A percentile compares a stretch with the other conserved stretches of the same genome.
These are phyloP conservation scores for Stomorhina lunata DNA, from an alignment of 2,888 invertebrate species.

Conservation along the genomic window DNA sequence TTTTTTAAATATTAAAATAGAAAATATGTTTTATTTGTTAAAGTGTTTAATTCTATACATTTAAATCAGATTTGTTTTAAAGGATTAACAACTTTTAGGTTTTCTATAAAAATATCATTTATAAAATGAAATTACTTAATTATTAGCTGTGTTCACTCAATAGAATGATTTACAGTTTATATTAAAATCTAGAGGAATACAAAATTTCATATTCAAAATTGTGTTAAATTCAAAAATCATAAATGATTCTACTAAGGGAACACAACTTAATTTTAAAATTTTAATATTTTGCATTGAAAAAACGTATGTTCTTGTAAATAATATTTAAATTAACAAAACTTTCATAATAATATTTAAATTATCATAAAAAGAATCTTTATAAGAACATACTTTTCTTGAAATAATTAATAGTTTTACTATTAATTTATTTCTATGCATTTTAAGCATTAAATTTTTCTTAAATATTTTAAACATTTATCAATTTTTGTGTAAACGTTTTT, in stretches of 20 bases:
- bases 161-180: neutral
- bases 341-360: constrained; percentile 11
- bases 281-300: neutral
- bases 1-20: no score
- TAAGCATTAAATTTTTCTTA: no score
- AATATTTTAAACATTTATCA: no score
- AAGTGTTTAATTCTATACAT: neutral
- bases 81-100: neutral
- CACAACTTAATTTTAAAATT: neutral
- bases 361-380: neutral
- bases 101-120: constrained; percentile 51
- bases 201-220: no score
- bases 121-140: constrained; percentile 55
- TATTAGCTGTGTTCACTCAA: neutral
- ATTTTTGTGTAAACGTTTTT: no score
- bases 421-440: no score
- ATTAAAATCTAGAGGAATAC: no score
- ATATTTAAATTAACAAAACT: neutral
- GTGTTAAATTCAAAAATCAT: neutral
- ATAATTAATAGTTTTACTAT: no score
- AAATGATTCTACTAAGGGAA: constrained; percentile 4
- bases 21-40: no score
- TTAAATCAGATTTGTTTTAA: neutral
- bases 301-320: neutral
- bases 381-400: no score